Evolutionary conservation across 1,140 invertebrate genomes (phyloP), one percentile per base, ranked within the genome.

Genomic region (Ceratina calcarata): DNA sequence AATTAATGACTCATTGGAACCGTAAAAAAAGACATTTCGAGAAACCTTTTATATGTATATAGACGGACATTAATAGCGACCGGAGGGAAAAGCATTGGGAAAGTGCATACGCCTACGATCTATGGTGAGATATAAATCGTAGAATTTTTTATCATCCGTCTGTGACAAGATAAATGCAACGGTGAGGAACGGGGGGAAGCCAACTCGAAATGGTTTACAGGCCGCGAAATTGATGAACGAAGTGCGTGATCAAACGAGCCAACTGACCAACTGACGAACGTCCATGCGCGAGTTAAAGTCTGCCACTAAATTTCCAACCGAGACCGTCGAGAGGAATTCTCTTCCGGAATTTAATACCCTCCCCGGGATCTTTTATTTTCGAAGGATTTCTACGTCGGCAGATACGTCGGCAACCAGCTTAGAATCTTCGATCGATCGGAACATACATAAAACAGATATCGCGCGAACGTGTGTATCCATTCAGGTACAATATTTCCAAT

Each of bases 341-440:
- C 27, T 12, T 7, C 6, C n/a, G 76, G 69, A 65, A 78, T 78
- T 65, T 78, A 78, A 72, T 78, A 78, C 76, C 62, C 75, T 20
- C 22, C 20, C 3, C 10, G 49, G 2, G 22, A 57, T 57, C 69
- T 24, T 72, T 78, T 78, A 64, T 72, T 78, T 72, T 57, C 68
- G 8, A 55, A 7, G 49, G 22, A 55, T 71, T 53, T 78, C 16
- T 27, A 32, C 15, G 8, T 13, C 20, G n/a, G 49, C n/a, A 37
- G 18, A 6, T n/a, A 32, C 58, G 37, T 61, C 37, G 20, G 27
- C 12, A 1, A 10, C 49, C 4, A 71, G 60, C 27, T 71, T 8
- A 16, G 12, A 61, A 78, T 53, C 22, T 71, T 62, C 24, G 20
- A 70, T 69, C 20, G 62, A 76, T 77, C n/a, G 18, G 0, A 10